These are phyloP conservation scores for Temnothorax nylanderi DNA, from an alignment of 1,140 invertebrate species.

Conservation along the genomic window DNA sequence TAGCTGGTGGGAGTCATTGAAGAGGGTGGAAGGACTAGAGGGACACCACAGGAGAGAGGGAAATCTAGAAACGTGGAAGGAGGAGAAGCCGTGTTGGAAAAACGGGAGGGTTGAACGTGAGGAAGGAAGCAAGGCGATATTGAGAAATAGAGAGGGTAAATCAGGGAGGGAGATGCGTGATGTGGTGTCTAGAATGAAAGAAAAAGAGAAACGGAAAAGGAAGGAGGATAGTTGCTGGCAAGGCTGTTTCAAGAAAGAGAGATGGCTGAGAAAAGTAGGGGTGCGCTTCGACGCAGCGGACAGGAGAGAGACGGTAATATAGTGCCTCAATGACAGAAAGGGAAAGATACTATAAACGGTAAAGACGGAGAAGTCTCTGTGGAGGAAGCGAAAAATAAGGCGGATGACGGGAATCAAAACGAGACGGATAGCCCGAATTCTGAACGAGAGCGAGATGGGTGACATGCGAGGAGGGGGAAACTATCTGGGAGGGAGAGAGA, in stretches of 20 bases:
- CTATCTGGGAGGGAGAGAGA: conserved; percentile 28
- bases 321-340: not conserved
- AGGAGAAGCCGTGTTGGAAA: conserved; percentile 41
- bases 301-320: not conserved
- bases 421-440: conserved; percentile 23
- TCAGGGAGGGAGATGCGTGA: conserved; percentile 18
- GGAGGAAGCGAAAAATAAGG: conserved; percentile 12
- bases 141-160: conserved; percentile 37
- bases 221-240: not conserved
- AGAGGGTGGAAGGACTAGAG: conserved; percentile 53
- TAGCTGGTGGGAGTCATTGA: conserved; percentile 60
- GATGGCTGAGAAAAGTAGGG: conserved; percentile 14
- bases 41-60: conserved; percentile 35
- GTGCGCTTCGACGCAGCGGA: too few species aligned
- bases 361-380: not conserved
- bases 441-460: conserved; percentile 11
- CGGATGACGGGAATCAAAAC: not conserved
- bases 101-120: conserved; percentile 10
- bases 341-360: not conserved
- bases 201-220: conserved; percentile 11
- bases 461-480: not conserved
- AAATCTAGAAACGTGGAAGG: conserved; percentile 41
- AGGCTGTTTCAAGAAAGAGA: not conserved
- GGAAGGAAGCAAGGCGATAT: not conserved
- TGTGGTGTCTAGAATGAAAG: conserved; percentile 7